Conservation (phyloP, 2,797 vertebrate species). For the Columba guinea region DNA sequence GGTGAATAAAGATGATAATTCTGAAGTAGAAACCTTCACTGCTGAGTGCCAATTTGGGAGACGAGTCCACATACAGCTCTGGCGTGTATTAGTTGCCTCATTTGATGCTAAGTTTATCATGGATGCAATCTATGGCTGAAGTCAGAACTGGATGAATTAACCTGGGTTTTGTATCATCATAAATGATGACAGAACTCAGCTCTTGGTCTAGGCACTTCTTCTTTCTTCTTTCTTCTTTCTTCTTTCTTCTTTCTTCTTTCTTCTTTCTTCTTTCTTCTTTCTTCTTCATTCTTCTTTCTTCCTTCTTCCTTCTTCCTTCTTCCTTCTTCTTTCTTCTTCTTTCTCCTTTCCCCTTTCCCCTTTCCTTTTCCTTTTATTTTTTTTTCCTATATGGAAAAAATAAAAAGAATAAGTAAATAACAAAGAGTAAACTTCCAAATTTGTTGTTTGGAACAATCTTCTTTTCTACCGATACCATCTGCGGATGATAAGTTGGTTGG, state of each 20-base stretch:
- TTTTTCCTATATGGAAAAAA: background rate
- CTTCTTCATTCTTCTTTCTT: too few species aligned
- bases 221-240: background rate
- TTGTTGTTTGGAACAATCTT: background rate
- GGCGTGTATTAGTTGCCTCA: background rate
- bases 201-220: background rate
- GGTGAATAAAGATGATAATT: background rate
- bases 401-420: background rate
- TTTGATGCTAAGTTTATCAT: accelerated
- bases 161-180: background rate
- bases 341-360: too few species aligned
- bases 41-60: background rate
- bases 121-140: background rate
- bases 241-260: too few species aligned
- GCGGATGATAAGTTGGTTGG: background rate
- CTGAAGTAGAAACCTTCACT: background rate
- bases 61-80: accelerated
- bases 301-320: too few species aligned
- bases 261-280: background rate
- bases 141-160: background rate
- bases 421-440: background rate
- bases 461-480: background rate
- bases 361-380: background rate
- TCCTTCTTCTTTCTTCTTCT: too few species aligned
- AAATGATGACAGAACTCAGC: background rate